Evolutionary conservation across 2,113 vertebrate genomes (phyloP).

Genomic region (Labeo catla): DNA sequence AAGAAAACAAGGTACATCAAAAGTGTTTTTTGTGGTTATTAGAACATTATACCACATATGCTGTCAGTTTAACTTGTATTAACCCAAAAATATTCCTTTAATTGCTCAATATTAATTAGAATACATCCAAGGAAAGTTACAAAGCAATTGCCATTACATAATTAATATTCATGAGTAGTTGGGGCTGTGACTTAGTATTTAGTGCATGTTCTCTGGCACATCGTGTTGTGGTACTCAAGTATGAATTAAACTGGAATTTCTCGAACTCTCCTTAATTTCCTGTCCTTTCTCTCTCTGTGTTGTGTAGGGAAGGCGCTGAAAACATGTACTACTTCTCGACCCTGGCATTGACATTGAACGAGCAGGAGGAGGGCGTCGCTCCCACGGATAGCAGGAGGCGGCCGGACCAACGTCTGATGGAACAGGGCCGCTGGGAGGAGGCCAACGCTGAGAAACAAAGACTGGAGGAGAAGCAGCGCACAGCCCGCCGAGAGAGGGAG

Average conservation of each 20-base stretch:
- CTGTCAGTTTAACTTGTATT: background rate
- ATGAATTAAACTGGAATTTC: background rate
- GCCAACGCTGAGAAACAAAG: conserved; percentile 94
- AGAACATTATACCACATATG: background rate
- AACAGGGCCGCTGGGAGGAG: conserved; percentile 93
- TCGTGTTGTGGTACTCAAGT: background rate
- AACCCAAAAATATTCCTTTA: background rate
- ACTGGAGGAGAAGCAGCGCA: conserved; percentile 94
- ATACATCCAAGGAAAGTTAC: background rate
- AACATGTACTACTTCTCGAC: conserved; percentile 97
- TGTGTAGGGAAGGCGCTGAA: conserved; percentile 87
- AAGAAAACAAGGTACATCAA: too few species aligned
- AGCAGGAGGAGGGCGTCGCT: conserved; percentile 83
- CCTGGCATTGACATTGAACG: conserved; percentile 91
- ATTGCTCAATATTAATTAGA: background rate
- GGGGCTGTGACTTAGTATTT: background rate
- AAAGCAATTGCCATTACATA: background rate
- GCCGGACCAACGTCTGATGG: conserved; percentile 94
- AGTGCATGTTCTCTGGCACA: background rate
- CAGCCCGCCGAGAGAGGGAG: conserved; percentile 83
- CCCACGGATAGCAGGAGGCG: conserved; percentile 90
- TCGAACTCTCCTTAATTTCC: background rate
- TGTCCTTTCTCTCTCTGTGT: background rate
- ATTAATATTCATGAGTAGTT: background rate
- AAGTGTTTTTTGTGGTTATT: background rate